phyloP scores from a whole-genome alignment of 2,888 invertebrate genomes.

The Bibio marci region DNA sequence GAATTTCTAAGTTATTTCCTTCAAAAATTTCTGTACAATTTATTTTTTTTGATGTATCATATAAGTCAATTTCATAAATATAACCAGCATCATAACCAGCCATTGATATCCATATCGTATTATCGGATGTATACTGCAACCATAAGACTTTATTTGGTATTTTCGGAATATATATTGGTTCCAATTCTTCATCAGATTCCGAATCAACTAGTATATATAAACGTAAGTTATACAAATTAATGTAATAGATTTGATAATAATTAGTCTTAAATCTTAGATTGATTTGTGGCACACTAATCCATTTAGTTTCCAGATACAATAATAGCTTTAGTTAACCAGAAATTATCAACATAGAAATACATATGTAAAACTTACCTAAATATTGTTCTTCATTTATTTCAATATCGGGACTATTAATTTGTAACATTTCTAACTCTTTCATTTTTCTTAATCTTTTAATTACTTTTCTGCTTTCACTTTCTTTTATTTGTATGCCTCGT shows the following conservation, averaged over 20 bases:
- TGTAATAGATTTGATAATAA: background rate
- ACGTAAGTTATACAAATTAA: background rate
- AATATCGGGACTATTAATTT: conserved; percentile 37
- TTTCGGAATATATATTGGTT: conserved; percentile 36
- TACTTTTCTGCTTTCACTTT: conserved; percentile 34
- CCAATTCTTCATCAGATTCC: conserved; percentile 35
- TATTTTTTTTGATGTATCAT: conserved; percentile 29
- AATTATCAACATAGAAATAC: too few species aligned
- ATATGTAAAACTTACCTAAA: conserved; percentile 32
- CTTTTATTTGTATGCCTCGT: conserved; percentile 38
- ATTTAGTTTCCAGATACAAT: too few species aligned
- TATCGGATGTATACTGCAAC: conserved; percentile 33
- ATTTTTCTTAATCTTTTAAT: conserved; percentile 33
- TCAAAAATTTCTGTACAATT: conserved; percentile 32
- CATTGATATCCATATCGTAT: conserved; percentile 42
- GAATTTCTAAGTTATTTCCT: conserved; percentile 39
- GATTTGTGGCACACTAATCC: too few species aligned
- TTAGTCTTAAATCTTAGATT: background rate
- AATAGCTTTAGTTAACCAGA: too few species aligned
- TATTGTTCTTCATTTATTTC: conserved; percentile 41
- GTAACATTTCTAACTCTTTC: conserved; percentile 39
- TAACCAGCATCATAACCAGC: conserved; percentile 49
- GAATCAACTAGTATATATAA: conserved; percentile 15
- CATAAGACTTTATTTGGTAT: conserved; percentile 39
- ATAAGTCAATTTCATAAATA: conserved; percentile 40